phyloP scores from a whole-genome alignment of 2,113 vertebrate genomes.

The Myotis davidii region DNA sequence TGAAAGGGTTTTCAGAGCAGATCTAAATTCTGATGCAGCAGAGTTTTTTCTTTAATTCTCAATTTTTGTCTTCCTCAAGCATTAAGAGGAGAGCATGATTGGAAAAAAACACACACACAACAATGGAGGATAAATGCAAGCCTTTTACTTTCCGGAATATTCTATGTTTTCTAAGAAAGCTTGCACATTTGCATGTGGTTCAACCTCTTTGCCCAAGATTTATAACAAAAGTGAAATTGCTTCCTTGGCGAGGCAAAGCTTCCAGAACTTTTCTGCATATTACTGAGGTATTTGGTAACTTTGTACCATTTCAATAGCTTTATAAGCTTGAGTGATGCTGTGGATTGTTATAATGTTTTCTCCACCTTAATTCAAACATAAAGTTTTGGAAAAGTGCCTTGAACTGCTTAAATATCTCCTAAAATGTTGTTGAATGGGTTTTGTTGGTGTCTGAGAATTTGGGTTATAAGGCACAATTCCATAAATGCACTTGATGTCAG shows the following conservation, averaged over 20 bases:
- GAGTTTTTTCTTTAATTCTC: neutral
- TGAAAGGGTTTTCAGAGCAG: neutral
- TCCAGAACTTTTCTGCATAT: neutral
- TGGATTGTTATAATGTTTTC: conserved; percentile 49
- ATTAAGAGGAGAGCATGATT: neutral
- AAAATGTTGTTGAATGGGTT: neutral
- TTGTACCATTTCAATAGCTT: conserved; percentile 30
- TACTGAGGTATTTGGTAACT: neutral
- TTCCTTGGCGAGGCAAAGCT: neutral
- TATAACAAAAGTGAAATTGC: neutral
- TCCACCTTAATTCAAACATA: conserved; percentile 36
- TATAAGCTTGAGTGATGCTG: neutral
- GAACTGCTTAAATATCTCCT: neutral
- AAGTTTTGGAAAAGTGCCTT: conserved; percentile 30
- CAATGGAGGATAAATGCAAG: neutral
- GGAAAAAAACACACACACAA: neutral
- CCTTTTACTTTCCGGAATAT: neutral
- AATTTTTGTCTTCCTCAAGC: neutral
- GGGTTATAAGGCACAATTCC: neutral
- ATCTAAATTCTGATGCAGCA: neutral
- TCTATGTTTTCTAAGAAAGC: neutral
- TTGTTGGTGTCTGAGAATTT: conserved; percentile 43
- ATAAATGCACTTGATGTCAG: conserved; percentile 31
- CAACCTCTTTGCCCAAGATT: conserved; percentile 24
- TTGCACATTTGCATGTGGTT: neutral